phyloP scores from a whole-genome alignment of 1,140 invertebrate species.

The Micrasema minimum region DNA sequence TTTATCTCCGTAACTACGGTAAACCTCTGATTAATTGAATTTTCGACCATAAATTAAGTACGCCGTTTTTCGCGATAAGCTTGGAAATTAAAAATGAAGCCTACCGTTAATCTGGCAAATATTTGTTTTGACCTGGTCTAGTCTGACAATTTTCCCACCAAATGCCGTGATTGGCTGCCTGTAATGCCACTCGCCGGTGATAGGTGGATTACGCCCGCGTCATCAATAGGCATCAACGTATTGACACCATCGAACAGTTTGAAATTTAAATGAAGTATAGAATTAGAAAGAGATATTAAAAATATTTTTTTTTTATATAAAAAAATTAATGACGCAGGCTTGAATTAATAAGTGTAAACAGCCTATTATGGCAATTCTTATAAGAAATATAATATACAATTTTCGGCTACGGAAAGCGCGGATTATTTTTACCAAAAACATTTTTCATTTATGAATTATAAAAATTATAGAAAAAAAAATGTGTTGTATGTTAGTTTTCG shows the following conservation, averaged over 20 bases:
- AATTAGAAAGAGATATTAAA: background rate
- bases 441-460: too few species aligned
- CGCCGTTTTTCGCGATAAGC: constrained; percentile 48
- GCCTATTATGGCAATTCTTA: too few species aligned
- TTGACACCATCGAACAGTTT: background rate
- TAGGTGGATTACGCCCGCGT: constrained; percentile 12
- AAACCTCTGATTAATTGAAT: constrained; percentile 51
- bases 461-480: too few species aligned
- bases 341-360: too few species aligned
- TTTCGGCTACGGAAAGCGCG: too few species aligned
- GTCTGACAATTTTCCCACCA: constrained; percentile 7
- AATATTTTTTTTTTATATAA: background rate
- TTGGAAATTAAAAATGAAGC: constrained; percentile 43
- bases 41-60: constrained; percentile 47
- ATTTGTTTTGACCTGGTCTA: background rate
- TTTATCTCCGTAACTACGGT: constrained; percentile 40
- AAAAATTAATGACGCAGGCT: too few species aligned
- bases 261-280: constrained; percentile 1
- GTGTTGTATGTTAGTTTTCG: too few species aligned
- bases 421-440: too few species aligned
- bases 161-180: background rate
- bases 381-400: too few species aligned
- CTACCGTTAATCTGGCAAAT: constrained; percentile 29
- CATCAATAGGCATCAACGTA: background rate
- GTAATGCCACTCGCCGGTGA: background rate